Conservation (phyloP, 2,797 vertebrate species). For the Glyptemys insculpta region DNA sequence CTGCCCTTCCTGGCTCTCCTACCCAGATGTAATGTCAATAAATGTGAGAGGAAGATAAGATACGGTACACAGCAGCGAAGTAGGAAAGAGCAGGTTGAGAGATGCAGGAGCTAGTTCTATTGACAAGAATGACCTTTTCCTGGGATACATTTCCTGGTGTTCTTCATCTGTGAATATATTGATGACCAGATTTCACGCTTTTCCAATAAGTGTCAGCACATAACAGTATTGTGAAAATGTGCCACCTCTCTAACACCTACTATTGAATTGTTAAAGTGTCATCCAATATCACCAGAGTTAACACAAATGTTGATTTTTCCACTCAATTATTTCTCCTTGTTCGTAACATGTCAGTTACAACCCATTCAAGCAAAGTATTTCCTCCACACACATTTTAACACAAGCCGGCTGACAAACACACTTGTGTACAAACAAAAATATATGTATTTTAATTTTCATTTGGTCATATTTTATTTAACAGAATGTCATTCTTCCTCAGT, state of each 20-base stretch:
- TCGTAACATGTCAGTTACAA: neutral
- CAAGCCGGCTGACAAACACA: neutral
- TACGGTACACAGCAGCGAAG: neutral
- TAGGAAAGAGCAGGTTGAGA: neutral
- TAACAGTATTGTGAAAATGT: neutral
- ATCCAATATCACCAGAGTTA: neutral
- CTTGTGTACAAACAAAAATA: slow-evolving; percentile 57
- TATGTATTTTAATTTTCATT: slow-evolving; percentile 71
- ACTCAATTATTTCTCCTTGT: neutral
- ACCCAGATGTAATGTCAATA: neutral
- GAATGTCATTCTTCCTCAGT: slow-evolving; percentile 61
- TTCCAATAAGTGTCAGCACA: slow-evolving; percentile 7
- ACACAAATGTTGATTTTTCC: neutral
- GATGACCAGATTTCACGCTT: neutral
- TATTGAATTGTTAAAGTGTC: neutral
- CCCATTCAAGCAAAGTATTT: neutral
- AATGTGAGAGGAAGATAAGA: accelerated
- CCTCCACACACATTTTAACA: neutral
- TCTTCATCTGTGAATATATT: neutral
- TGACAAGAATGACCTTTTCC: neutral
- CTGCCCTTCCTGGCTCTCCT: neutral
- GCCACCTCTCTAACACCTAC: neutral
- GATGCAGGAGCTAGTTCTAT: neutral
- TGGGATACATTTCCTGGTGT: neutral
- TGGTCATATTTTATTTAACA: slow-evolving; percentile 76